Percentiles rank a stretch among this genome's conserved stretches.
These are phyloP conservation scores for Peromyscus attwateri DNA, from an alignment of 2,797 vertebrate genomes.

Conservation along the genomic window DNA sequence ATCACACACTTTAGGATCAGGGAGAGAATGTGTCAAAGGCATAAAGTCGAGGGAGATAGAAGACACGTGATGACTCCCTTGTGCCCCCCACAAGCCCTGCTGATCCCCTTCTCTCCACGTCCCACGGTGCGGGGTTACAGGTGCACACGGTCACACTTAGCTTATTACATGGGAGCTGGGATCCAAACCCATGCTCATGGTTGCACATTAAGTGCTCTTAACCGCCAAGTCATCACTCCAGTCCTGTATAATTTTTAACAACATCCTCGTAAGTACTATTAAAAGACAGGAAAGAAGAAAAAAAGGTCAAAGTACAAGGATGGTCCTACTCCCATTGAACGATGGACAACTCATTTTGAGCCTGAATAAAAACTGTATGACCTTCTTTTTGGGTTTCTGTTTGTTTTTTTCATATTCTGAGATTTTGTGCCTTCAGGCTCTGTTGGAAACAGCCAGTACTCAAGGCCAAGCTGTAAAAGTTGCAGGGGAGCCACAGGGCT, in stretches of 20 bases:
- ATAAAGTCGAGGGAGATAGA: not conserved
- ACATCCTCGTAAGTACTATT: slow-evolving; percentile 22
- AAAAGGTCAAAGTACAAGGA: not conserved
- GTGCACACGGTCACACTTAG: not conserved
- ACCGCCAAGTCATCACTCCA: not conserved
- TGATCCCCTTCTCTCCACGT: not conserved
- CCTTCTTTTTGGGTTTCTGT: not conserved
- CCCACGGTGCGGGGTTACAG: not conserved
- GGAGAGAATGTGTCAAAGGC: not conserved
- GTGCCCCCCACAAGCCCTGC: not conserved
- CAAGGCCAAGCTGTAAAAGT: slow-evolving; percentile 69
- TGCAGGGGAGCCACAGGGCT: slow-evolving; percentile 58
- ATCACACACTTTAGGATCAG: too few relatives aligned
- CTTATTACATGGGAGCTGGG: not conserved
- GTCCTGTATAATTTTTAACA: not conserved
- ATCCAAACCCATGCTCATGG: not conserved
- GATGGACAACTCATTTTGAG: slow-evolving; percentile 15
- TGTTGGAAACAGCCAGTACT: slow-evolving; percentile 63
- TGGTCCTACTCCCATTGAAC: not conserved
- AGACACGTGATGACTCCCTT: not conserved
- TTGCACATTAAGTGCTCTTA: not conserved
- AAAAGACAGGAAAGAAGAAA: not conserved
- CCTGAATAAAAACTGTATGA: slow-evolving; percentile 52
- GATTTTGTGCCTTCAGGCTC: slow-evolving; percentile 65
- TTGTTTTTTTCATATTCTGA: slow-evolving; percentile 1